Conservation (phyloP, 2,888 invertebrate genomes). For the Papilio elwesi region DNA sequence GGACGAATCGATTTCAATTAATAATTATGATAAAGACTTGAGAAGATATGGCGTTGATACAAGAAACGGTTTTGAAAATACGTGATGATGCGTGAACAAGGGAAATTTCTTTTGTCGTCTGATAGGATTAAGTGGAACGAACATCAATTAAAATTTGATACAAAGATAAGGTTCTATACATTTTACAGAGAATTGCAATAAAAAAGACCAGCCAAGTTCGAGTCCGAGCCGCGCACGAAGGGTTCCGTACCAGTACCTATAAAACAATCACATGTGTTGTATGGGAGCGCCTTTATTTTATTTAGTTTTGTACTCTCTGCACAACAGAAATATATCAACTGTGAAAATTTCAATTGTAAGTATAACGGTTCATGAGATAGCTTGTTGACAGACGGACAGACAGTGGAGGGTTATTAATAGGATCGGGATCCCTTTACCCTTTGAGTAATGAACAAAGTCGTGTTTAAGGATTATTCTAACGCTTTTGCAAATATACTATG, state of each 20-base stretch:
- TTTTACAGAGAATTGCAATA: background rate
- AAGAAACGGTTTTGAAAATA: background rate
- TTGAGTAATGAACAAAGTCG: too few relatives aligned
- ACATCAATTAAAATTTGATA: background rate
- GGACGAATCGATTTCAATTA: background rate
- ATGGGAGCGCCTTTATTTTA: too few relatives aligned
- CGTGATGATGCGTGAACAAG: background rate
- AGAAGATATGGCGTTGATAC: background rate
- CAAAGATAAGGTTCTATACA: background rate
- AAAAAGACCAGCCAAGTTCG: too few relatives aligned
- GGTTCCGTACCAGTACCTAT: background rate
- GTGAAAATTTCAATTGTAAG: too few relatives aligned
- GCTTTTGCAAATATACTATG: background rate
- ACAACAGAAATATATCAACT: too few relatives aligned
- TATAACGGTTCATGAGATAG: too few relatives aligned
- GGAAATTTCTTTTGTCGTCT: background rate
- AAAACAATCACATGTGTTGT: too few relatives aligned
- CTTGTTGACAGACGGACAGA: too few relatives aligned
- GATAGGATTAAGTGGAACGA: background rate
- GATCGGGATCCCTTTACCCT: too few relatives aligned
- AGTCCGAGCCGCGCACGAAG: too few relatives aligned
- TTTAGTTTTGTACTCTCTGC: too few relatives aligned
- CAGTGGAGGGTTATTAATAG: too few relatives aligned
- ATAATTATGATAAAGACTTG: background rate
- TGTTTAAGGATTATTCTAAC: conserved; percentile 10